Evolutionary conservation across 1,140 invertebrate species (phyloP).

Genomic region (Drosophila mauritiana): DNA sequence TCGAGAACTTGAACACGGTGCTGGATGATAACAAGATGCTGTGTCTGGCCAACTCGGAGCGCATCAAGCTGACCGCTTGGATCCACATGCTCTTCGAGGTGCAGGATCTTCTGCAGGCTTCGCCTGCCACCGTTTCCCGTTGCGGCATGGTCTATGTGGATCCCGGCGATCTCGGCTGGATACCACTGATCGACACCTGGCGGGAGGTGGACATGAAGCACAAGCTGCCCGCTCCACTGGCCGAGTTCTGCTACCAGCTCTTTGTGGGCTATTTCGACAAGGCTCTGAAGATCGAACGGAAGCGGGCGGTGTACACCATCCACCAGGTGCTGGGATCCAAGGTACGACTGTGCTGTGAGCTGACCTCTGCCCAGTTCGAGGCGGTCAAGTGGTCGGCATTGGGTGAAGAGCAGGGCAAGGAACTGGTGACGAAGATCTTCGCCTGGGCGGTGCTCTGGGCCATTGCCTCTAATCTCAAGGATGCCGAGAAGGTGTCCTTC

Average conservation of each 20-base stretch:
- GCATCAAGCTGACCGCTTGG: slow-evolving; percentile 94
- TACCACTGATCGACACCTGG: slow-evolving; percentile 93
- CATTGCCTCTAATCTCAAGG: slow-evolving; percentile 92
- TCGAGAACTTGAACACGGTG: slow-evolving; percentile 97
- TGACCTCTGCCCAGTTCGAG: slow-evolving; percentile 89
- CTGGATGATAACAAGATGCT: slow-evolving; percentile 98
- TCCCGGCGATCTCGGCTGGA: slow-evolving; percentile 91
- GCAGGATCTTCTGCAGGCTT: slow-evolving; percentile 93
- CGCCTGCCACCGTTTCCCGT: slow-evolving; percentile 94
- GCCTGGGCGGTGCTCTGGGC: slow-evolving; percentile 88
- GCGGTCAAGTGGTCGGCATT: slow-evolving; percentile 48
- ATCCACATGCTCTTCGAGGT: slow-evolving; percentile 96
- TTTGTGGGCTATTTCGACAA: slow-evolving; percentile 88
- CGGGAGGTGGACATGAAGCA: slow-evolving; percentile 86
- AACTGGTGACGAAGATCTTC: slow-evolving; percentile 74
- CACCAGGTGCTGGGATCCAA: slow-evolving; percentile 93
- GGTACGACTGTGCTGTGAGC: slow-evolving; percentile 89
- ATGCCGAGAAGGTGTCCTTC: slow-evolving; percentile 88
- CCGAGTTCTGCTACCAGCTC: slow-evolving; percentile 86
- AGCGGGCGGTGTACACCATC: slow-evolving; percentile 88
- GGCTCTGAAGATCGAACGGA: slow-evolving; percentile 88
- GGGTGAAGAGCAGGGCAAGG: slow-evolving; percentile 46
- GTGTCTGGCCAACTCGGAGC: slow-evolving; percentile 93
- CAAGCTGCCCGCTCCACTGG: slow-evolving; percentile 86
- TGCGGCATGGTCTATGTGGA: slow-evolving; percentile 97